Conservation (phyloP, 2,113 vertebrate genomes). For the Alligator sinensis region DNA sequence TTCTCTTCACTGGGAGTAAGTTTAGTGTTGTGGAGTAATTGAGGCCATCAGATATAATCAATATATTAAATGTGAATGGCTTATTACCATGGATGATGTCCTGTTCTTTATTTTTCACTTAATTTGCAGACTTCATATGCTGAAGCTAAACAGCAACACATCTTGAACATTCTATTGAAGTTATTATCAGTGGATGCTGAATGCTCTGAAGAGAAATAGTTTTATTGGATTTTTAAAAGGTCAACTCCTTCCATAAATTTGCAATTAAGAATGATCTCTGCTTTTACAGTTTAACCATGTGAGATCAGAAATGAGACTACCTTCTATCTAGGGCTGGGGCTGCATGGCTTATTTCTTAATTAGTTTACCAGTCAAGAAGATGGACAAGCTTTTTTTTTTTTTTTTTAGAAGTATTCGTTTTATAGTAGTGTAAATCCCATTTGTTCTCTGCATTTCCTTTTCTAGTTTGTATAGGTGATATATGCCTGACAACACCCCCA, state of each 20-base stretch:
- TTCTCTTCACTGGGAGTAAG: background rate
- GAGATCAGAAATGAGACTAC: background rate
- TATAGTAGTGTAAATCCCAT: background rate
- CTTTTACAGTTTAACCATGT: background rate
- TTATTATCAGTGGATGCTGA: background rate
- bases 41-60: background rate
- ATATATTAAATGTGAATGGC: background rate
- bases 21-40: background rate
- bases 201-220: background rate
- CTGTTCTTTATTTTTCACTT: background rate
- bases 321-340: background rate
- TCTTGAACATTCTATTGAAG: background rate
- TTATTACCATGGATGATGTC: background rate
- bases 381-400: background rate
- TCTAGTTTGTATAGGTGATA: no score
- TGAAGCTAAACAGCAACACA: slow-evolving; percentile 8
- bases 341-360: background rate
- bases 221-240: background rate
- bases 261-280: background rate
- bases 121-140: background rate
- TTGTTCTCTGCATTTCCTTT: background rate
- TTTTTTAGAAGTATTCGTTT: background rate
- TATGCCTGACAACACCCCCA: no score
- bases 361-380: background rate
- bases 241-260: slow-evolving; percentile 6